Conservation (phyloP, 2,113 vertebrate species). For the Podarcis muralis region DNA sequence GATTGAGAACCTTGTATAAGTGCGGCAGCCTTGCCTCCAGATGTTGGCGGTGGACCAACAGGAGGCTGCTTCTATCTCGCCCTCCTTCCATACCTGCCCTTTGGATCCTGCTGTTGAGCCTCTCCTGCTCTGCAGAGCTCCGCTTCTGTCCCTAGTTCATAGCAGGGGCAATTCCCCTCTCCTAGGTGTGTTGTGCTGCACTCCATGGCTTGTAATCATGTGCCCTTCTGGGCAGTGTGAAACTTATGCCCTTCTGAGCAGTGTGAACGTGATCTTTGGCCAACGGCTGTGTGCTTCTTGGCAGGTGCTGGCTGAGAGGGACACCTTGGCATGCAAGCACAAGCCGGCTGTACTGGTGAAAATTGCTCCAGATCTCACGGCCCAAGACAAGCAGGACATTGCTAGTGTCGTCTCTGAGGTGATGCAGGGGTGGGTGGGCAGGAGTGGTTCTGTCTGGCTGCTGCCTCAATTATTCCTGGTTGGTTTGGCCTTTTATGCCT, state of each 20-base stretch:
- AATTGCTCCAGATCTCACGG: slow-evolving; percentile 90
- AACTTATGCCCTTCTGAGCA: rapidly evolving
- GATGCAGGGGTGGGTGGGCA: neutral
- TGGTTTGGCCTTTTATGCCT: neutral
- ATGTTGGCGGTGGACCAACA: too few species aligned
- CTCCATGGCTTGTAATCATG: too few species aligned
- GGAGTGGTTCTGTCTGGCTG: neutral
- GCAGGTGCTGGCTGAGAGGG: slow-evolving; percentile 88
- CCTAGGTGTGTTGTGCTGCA: too few species aligned
- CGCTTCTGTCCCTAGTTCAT: too few species aligned
- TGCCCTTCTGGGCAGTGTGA: rapidly evolving
- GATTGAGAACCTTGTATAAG: too few species aligned
- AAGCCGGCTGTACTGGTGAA: slow-evolving; percentile 91
- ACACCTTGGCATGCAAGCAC: slow-evolving; percentile 69
- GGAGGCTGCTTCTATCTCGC: neutral
- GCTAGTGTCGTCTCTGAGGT: slow-evolving; percentile 89
- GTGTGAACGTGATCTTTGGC: rapidly evolving
- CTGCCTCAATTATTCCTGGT: neutral
- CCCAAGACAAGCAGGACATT: slow-evolving; percentile 88
- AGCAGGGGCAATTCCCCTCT: too few species aligned
- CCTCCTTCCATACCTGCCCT: neutral
- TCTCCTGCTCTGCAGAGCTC: neutral
- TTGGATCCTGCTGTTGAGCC: too few species aligned
- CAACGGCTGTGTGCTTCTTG: neutral
- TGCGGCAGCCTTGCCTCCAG: too few species aligned